Evolutionary conservation across 2,888 invertebrate genomes (phyloP), one percentile per base, ranked within the genome.

Genomic region (Chalcosyrphus nemorum): DNA sequence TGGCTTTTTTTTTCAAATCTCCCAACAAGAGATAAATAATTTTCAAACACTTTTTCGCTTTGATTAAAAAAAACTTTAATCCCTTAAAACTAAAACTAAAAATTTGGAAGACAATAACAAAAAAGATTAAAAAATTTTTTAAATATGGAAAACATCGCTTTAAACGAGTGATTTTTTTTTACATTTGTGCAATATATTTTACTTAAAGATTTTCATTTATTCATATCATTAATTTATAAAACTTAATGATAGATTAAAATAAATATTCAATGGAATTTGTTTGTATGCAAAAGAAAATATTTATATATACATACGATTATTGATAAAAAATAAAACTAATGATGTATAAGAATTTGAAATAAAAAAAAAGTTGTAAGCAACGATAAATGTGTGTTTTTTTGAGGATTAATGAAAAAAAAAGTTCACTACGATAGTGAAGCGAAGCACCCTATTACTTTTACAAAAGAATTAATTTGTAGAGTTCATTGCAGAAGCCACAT

Each of bases 161-260:
- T 82, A 77, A 65, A 7, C 21, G 72, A 72, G 77, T 71, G 77
- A 77, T 54, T 81, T 63, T 63, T 78, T 75, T 71, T 54, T 54
- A 52, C 24, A 59, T 59, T 63, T 81, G 32, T 29, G 70, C 63
- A 76, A 71, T 56, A 32, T 32, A 47, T 50, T 61, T 74, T 54
- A 57, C 38, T 27, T 71, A 54, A 50, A 1, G 47, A 57, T 45
- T 76, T 82, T 77, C 32, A 59, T 81, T 71, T 74, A 72, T 54
- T 74, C 70, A 81, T 76, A 81, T 76, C 75, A 70, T 70, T 59
- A 19, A 17, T 38, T 50, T 24, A 29, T 32, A 50, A 17, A 41
- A 47, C 32, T 19, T 29, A 59, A 29, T 27, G 27, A 19, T 47
- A 47, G 17, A 29, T 2, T 24, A 41, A 50, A 52, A 6, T 9